Conservation (phyloP, 1,140 invertebrate species). For the Tetramorium alpestre region DNA sequence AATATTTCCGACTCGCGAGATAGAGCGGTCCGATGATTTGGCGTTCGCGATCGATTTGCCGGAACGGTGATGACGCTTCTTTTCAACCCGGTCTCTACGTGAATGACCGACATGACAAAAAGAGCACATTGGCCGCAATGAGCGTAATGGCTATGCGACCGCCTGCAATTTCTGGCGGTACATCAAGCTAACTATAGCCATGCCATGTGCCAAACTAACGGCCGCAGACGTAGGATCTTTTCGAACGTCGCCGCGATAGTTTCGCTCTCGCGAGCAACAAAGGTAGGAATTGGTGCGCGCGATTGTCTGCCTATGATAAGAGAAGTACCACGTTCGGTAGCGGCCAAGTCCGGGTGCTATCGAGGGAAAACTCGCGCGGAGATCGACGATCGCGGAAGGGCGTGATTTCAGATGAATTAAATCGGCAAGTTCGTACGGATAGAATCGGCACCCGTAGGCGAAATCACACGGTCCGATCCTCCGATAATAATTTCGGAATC, state of each 20-base stretch:
- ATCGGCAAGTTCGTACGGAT: neutral
- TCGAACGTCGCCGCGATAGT: slow-evolving; percentile 57
- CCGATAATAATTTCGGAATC: slow-evolving; percentile 33
- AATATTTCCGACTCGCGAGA: neutral
- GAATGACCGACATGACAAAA: slow-evolving; percentile 3
- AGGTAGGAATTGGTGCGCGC: slow-evolving; percentile 50
- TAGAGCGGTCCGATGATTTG: neutral
- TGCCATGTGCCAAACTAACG: slow-evolving; percentile 55
- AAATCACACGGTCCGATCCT: neutral
- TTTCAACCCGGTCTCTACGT: neutral
- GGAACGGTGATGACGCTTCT: neutral
- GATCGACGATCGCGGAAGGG: neutral
- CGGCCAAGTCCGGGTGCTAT: neutral
- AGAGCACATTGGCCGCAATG: slow-evolving; percentile 42
- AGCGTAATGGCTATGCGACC: slow-evolving; percentile 63
- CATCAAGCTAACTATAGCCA: slow-evolving; percentile 75
- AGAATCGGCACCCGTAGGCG: neutral
- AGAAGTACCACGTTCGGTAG: neutral
- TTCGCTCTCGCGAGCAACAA: slow-evolving; percentile 45
- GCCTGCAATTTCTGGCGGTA: slow-evolving; percentile 71
- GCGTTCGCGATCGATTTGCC: neutral
- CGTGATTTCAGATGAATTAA: neutral
- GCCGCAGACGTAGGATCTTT: slow-evolving; percentile 41
- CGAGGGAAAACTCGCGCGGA: neutral
- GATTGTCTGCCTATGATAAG: neutral